Percentiles rank a stretch among this genome's conserved stretches.
phyloP scores from a whole-genome alignment of 1,140 invertebrate species.

The Colletes gigas region DNA sequence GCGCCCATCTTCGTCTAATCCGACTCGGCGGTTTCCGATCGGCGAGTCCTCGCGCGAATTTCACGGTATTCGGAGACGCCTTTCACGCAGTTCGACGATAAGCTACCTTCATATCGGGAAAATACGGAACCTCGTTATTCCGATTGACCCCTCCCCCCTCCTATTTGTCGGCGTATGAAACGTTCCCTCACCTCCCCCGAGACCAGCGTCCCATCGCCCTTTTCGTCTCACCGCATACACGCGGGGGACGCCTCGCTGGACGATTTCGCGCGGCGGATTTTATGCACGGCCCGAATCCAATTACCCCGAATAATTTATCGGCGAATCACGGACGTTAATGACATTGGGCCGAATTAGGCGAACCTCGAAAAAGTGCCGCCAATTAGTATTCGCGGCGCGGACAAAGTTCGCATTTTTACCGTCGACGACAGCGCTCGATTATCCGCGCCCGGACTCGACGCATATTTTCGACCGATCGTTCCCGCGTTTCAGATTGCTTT shows the following conservation, averaged over 20 bases:
- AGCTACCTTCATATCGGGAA: slow-evolving; percentile 45
- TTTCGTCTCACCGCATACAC: slow-evolving; percentile 4
- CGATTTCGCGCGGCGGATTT: slow-evolving; percentile 65
- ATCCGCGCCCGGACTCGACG: background rate
- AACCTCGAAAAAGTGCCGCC: slow-evolving; percentile 52
- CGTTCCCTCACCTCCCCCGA: slow-evolving; percentile 30
- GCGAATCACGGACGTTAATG: slow-evolving; percentile 69
- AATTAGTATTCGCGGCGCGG: slow-evolving; percentile 54
- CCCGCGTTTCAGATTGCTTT: slow-evolving; percentile 27
- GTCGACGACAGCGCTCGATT: slow-evolving; percentile 26
- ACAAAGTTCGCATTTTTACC: slow-evolving; percentile 56
- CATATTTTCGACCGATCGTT: slow-evolving; percentile 8
- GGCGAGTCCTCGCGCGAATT: background rate
- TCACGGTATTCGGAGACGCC: background rate
- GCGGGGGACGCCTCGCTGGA: background rate
- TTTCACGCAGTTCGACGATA: background rate
- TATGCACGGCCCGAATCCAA: slow-evolving; percentile 65
- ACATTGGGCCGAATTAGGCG: slow-evolving; percentile 63
- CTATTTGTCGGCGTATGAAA: slow-evolving; percentile 52
- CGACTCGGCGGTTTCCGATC: background rate
- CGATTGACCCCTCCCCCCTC: slow-evolving; percentile 35
- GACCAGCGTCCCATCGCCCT: slow-evolving; percentile 10
- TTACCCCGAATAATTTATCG: slow-evolving; percentile 72
- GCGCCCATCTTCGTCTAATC: background rate
- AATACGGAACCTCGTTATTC: slow-evolving; percentile 46